Conservation (phyloP, 2,888 invertebrate genomes). For the Pheosia gnoma region DNA sequence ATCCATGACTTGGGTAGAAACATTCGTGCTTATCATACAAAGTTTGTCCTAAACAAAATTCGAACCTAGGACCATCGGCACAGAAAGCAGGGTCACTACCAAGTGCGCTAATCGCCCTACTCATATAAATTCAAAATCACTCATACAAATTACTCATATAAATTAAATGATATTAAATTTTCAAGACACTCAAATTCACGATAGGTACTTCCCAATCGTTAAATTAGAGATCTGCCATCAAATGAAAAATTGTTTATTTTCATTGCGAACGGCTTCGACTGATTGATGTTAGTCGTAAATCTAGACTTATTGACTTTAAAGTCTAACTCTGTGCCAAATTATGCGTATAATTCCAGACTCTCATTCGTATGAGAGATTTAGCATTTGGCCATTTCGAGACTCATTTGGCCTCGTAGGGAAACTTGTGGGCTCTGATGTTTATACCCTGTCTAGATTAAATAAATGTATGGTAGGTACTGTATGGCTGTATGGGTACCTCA, state of each 20-base stretch:
- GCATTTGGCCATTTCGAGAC: not conserved
- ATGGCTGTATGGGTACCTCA: no score
- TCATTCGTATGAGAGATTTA: slow-evolving; percentile 11
- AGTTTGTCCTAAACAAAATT: no score
- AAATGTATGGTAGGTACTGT: no score
- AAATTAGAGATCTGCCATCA: slow-evolving; percentile 44
- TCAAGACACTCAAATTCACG: slow-evolving; percentile 39
- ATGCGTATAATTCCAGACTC: slow-evolving; percentile 22
- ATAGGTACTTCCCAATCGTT: slow-evolving; percentile 34
- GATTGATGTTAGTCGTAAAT: slow-evolving; percentile 51
- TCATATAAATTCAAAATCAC: not conserved
- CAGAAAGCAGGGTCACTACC: no score
- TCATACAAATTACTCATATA: slow-evolving; percentile 1
- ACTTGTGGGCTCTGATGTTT: no score
- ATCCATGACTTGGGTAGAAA: no score
- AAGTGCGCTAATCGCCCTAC: not conserved
- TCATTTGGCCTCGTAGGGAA: not conserved
- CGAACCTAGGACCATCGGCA: no score
- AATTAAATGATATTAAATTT: slow-evolving; percentile 8
- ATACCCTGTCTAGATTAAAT: no score
- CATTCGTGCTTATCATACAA: no score
- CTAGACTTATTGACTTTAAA: slow-evolving; percentile 40
- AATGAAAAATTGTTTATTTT: slow-evolving; percentile 47
- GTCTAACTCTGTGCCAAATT: slow-evolving; percentile 45
- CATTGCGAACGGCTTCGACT: slow-evolving; percentile 39